Percentiles rank a stretch among this genome's conserved stretches.
phyloP scores from a whole-genome alignment of 2,797 vertebrate genomes.

The Molothrus aeneus region DNA sequence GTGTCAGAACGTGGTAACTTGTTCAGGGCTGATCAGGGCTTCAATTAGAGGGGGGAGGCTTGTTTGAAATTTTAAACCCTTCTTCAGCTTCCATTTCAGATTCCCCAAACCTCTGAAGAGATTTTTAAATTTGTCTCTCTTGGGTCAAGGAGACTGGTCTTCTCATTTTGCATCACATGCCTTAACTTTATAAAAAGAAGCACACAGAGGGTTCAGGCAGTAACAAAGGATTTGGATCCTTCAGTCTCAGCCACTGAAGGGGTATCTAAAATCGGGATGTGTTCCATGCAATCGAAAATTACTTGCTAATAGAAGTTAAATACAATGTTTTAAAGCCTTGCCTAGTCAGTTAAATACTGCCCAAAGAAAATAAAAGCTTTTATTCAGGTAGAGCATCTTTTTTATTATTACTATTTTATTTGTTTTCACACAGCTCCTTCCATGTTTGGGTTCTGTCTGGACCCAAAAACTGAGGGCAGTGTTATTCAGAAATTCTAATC shows the following conservation, averaged over 20 bases:
- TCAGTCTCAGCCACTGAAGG: neutral
- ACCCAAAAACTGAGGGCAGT: neutral
- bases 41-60: neutral
- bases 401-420: neutral
- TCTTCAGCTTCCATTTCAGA: conserved; percentile 14
- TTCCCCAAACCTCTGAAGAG: conserved; percentile 5
- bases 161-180: neutral
- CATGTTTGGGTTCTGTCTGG: neutral
- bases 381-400: neutral
- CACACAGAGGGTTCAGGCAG: neutral
- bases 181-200: conserved; percentile 20
- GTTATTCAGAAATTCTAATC: neutral
- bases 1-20: neutral
- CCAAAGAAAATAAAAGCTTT: neutral
- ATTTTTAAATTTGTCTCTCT: conserved; percentile 26
- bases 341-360: neutral
- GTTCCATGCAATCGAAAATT: neutral
- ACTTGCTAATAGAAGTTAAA: conserved; percentile 18
- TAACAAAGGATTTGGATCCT: conserved; percentile 10
- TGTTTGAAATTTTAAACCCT: neutral
- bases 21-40: neutral
- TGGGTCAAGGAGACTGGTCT: conserved; percentile 30
- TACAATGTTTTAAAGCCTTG: neutral
- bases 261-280: neutral
- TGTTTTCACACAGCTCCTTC: neutral